phyloP scores from a whole-genome alignment of 2,113 vertebrate genomes.

The Uria aalge region DNA sequence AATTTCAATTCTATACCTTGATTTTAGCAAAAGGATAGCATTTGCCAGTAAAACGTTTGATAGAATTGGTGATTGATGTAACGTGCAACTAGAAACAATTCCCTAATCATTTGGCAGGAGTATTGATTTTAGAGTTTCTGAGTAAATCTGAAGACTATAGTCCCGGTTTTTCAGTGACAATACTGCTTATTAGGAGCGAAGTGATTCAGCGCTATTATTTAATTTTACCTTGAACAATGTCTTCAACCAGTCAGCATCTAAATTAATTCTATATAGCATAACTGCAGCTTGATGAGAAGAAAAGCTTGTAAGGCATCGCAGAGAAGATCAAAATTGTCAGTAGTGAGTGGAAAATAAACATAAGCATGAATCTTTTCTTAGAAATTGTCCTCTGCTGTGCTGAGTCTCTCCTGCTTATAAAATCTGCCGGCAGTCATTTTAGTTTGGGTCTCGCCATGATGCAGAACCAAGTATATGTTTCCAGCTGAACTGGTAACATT shows the following conservation, averaged over 20 bases:
- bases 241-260: neutral
- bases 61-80: neutral
- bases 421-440: neutral
- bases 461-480: neutral
- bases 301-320: neutral
- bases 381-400: neutral
- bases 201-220: neutral
- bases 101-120: neutral
- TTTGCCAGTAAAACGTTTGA: neutral
- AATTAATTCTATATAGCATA: neutral
- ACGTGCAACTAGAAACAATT: neutral
- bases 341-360: slow-evolving; percentile 13
- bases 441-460: neutral
- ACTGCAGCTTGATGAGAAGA: neutral
- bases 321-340: neutral
- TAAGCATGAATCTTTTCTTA: slow-evolving; percentile 15
- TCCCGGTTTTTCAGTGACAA: neutral
- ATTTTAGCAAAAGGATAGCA: neutral
- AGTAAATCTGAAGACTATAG: neutral
- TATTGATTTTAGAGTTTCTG: neutral
- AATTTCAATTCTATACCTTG: neutral
- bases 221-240: neutral
- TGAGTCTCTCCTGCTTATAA: neutral
- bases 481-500: neutral
- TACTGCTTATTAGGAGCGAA: neutral